Conservation (phyloP, 2,113 vertebrate species). For the Sinocyclocheilus anophthalmus region DNA sequence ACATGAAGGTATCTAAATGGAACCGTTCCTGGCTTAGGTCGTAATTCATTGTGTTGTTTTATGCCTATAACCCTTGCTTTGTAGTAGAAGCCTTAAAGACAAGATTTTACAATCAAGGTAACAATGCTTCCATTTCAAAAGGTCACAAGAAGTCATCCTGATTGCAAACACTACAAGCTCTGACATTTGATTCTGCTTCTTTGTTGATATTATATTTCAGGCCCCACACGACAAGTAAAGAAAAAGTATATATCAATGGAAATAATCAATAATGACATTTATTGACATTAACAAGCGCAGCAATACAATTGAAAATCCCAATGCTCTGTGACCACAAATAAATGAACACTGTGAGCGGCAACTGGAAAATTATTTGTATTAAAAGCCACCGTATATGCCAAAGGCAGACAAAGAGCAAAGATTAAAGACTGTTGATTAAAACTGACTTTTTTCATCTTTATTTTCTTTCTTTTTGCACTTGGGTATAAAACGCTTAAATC, state of each 20-base stretch:
- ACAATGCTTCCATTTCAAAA: conserved; percentile 53
- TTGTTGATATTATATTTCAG: conserved; percentile 39
- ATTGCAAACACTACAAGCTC: conserved; percentile 55
- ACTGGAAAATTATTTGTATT: conserved; percentile 35
- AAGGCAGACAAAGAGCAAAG: conserved; percentile 34
- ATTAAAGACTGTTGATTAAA: conserved; percentile 53
- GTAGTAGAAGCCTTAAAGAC: conserved; percentile 9
- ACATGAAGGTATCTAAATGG: conserved; percentile 9
- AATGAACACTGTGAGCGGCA: conserved; percentile 26
- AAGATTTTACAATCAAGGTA: conserved; percentile 49
- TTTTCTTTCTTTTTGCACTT: conserved; percentile 1
- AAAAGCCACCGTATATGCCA: conserved; percentile 28
- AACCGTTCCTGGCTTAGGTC: conserved; percentile 29
- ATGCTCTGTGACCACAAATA: conserved; percentile 26
- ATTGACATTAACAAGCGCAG: conserved; percentile 57
- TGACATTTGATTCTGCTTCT: conserved; percentile 57
- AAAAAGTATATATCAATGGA: conserved; percentile 47
- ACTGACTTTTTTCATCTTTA: background rate
- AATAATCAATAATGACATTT: conserved; percentile 61
- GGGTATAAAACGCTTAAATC: background rate
- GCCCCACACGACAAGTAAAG: background rate
- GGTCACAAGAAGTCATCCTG: conserved; percentile 49
- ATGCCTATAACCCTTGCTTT: conserved; percentile 12
- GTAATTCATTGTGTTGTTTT: conserved; percentile 16
- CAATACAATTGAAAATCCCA: conserved; percentile 40